Evolutionary conservation across 2,113 vertebrate species (phyloP).

Genomic region (Nyctereutes procyonoides): DNA sequence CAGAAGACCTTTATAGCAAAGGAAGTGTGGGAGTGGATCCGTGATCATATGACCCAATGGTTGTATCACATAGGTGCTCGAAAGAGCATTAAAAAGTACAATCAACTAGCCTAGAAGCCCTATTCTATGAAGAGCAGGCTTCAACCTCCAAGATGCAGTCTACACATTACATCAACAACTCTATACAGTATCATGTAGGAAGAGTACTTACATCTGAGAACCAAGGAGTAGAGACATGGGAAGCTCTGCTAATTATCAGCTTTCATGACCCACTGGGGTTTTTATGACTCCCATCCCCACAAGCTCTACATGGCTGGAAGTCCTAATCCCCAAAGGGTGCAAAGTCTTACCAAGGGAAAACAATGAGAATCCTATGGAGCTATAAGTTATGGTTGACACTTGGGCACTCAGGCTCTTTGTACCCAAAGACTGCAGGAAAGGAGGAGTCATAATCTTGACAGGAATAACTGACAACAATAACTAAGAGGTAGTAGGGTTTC

Average conservation of each 20-base stretch:
- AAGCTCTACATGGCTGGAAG: not conserved
- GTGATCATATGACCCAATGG: not conserved
- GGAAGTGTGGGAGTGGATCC: not conserved
- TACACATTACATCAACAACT: not conserved
- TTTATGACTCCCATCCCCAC: not conserved
- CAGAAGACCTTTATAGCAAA: not conserved
- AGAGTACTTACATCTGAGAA: not conserved
- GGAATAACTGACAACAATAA: not conserved
- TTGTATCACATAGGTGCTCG: not conserved
- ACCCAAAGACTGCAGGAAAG: not conserved
- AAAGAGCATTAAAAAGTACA: not conserved
- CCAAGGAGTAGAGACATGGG: not conserved
- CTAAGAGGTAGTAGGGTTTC: not conserved
- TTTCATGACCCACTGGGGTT: not conserved
- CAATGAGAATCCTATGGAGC: not conserved
- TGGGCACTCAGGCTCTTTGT: not conserved
- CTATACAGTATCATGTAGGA: not conserved
- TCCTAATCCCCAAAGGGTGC: not conserved
- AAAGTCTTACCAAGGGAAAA: not conserved
- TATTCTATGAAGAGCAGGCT: not conserved
- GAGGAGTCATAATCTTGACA: not conserved
- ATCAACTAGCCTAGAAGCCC: not conserved
- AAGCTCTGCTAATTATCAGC: too few species aligned
- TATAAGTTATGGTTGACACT: not conserved
- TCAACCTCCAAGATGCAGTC: not conserved